Evolutionary conservation across 2,797 vertebrate genomes (phyloP), one percentile per base, ranked within the genome.

Genomic region (Platalea minor): DNA sequence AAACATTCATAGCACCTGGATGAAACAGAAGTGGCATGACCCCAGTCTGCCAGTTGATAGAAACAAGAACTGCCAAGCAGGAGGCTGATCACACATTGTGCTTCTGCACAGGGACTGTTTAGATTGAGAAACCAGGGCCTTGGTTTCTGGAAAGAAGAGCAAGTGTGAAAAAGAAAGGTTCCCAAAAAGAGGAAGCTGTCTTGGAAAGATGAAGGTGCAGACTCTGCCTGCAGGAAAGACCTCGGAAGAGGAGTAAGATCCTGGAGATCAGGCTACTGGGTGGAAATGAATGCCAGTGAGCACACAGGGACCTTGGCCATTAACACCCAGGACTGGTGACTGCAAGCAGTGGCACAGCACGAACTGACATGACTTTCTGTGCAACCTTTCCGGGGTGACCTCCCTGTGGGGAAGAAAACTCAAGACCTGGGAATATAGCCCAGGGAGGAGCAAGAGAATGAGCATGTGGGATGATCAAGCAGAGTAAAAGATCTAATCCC

Each of bases 1-100:
- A 41, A 72, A 41, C 2, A 5, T 5, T n/a, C 18, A 33, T 10
- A 86, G 25, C 17, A 39, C 20, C 7, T 59, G 16, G 23, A 74
- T 50, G 35, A 75, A 72, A 91, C 8, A 70, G 7, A 91, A 39
- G 23, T 37, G 9, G 2, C 29, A 26, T 10, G 23, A 74, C 7
- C 17, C 10, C 17, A 45, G 33, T 35, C 28, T 54, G 33, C 3
- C 21, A 21, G 9, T 1, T 41, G 28, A 57, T 7, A 68, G 33
- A 60, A 13, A 31, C 9, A 56, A 65, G 69, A 53, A 33, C 16
- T 0, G 0, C 41, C 18, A 61, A 0, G 21, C 21, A 4, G 19
- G 25, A 50, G 15, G 13, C 17, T 59, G 39, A 18, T 50, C 17
- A 50, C 10, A 17, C 3, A 15, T 17, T 43, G 43, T 59, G 16